A percentile compares a stretch with the other conserved stretches of the same genome.
Evolutionary conservation across 1,140 invertebrate genomes (phyloP).

Genomic region (Condylostylus longicornis): DNA sequence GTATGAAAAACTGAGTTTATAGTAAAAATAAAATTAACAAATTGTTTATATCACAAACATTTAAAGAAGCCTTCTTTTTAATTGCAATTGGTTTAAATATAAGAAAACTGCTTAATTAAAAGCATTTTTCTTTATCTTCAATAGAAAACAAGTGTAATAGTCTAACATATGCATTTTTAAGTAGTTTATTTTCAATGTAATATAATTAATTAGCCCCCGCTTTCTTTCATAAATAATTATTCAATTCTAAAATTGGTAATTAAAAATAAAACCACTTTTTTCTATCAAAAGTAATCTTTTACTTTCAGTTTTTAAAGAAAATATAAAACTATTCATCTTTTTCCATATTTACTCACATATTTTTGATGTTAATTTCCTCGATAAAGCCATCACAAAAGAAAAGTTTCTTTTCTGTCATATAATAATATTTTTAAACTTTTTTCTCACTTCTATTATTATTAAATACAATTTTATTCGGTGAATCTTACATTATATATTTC

Average conservation of each 20-base stretch:
- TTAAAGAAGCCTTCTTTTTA: not conserved
- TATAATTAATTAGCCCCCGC: not conserved
- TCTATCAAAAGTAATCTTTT: conserved; percentile 2
- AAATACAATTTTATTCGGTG: too few relatives aligned
- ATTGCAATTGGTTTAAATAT: not conserved
- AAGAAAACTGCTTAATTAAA: not conserved
- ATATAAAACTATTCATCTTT: not conserved
- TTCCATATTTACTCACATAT: conserved; percentile 12
- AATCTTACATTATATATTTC: too few relatives aligned
- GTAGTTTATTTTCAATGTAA: not conserved
- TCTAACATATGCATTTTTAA: not conserved
- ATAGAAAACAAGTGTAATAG: too few relatives aligned
- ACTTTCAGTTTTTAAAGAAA: conserved; percentile 1
- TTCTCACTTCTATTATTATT: too few relatives aligned
- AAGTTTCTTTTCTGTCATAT: conserved; percentile 20
- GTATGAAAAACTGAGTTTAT: too few relatives aligned
- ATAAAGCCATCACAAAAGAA: conserved; percentile 14
- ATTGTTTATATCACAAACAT: not conserved
- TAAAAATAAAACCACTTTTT: conserved; percentile 2
- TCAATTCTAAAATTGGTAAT: not conserved
- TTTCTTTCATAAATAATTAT: not conserved
- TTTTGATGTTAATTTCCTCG: conserved; percentile 13
- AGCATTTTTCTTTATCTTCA: not conserved
- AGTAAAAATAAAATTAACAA: too few relatives aligned
- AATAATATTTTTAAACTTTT: conserved; percentile 18